phyloP scores from a whole-genome alignment of 37 sponge, comb jelly and placozoan species.

The Geodia barretti region DNA sequence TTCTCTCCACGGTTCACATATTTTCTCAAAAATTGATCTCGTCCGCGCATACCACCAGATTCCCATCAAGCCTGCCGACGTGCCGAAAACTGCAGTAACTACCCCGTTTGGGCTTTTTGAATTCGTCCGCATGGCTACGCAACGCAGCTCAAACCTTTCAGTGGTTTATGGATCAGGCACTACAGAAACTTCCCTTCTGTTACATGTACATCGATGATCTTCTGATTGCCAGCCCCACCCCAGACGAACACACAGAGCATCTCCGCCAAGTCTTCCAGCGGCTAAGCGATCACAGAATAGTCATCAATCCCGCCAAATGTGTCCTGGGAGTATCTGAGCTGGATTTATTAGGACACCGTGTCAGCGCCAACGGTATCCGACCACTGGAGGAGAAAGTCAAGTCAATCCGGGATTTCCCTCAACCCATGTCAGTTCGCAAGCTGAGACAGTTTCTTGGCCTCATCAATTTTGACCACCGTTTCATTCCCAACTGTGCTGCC shows the following conservation, averaged over 20 bases:
- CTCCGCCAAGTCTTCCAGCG: constrained; percentile 33
- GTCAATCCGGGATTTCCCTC: neutral
- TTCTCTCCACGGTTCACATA: too few relatives aligned
- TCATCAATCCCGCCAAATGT: constrained; percentile 22
- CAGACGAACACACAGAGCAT: too few relatives aligned
- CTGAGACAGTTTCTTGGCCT: constrained; percentile 18
- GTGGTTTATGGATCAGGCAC: constrained; percentile 26
- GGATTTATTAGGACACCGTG: constrained; percentile 18
- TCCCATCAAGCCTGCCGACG: constrained; percentile 15
- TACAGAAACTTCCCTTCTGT: constrained; percentile 4
- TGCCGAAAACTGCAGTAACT: neutral
- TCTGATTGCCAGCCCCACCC: constrained; percentile 26
- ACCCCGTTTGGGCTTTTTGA: neutral
- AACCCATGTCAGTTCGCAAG: neutral
- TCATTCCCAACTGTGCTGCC: constrained; percentile 9
- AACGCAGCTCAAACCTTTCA: constrained; percentile 23
- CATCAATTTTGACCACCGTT: constrained; percentile 36
- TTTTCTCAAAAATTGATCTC: constrained; percentile 18
- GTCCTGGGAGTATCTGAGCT: neutral
- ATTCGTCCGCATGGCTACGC: constrained; percentile 17
- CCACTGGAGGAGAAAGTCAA: constrained; percentile 3
- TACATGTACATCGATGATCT: constrained; percentile 6
- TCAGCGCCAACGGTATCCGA: neutral
- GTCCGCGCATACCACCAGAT: constrained; percentile 27
- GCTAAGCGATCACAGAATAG: constrained; percentile 5